A percentile compares a stretch with the other conserved stretches of the same genome.
These are phyloP conservation scores for Monochamus saltuarius DNA, from an alignment of 1,140 invertebrate species.

Conservation along the genomic window DNA sequence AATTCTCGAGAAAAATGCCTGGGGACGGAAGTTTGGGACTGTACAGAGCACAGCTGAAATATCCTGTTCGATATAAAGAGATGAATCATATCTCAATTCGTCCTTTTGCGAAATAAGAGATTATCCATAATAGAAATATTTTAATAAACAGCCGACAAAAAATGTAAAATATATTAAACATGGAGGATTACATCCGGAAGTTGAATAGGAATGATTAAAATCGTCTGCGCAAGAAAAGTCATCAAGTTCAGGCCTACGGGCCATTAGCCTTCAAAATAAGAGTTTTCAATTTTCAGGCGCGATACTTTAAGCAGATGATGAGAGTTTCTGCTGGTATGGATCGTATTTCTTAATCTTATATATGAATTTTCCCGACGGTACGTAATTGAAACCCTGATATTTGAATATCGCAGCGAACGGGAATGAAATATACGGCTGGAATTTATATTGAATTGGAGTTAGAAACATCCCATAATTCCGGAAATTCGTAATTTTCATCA, in stretches of 20 bases:
- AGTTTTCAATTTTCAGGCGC: constrained; percentile 18
- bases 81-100: too few species aligned
- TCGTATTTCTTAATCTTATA: constrained; percentile 23
- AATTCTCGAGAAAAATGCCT: too few species aligned
- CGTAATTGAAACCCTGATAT: constrained; percentile 19
- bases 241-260: constrained; percentile 14
- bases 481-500: too few species aligned
- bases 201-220: constrained; percentile 1
- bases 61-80: too few species aligned
- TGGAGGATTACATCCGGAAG: too few species aligned
- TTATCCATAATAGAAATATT: too few species aligned
- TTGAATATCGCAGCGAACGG: constrained; percentile 19
- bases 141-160: too few species aligned
- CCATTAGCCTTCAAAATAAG: constrained; percentile 19
- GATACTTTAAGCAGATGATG: constrained; percentile 13
- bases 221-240: constrained; percentile 17
- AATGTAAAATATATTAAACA: too few species aligned
- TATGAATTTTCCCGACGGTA: constrained; percentile 13
- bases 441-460: constrained; percentile 18
- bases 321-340: constrained; percentile 9
- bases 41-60: too few species aligned
- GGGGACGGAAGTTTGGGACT: too few species aligned
- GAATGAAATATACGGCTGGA: constrained; percentile 14
- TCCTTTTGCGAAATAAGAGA: too few species aligned
- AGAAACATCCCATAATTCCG: constrained; percentile 1